Base-by-base conservation (phyloP, 2,797 vertebrate genomes). In the Lacerta viridis region DNA sequence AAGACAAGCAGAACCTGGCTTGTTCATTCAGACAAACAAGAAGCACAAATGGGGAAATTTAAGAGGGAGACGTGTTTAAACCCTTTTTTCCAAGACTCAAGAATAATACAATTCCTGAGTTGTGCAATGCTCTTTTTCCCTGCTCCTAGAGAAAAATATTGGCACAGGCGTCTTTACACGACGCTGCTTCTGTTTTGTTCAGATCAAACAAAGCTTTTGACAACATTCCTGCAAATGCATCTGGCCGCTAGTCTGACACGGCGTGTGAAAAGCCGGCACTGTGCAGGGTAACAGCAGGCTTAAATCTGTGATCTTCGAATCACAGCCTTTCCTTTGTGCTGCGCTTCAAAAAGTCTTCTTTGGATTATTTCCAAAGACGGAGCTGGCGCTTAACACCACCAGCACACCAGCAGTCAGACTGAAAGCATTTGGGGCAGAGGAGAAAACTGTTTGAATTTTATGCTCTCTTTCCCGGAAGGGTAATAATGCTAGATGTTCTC, bases 61-160 rank as follows among this genome's bases (percentile, higher is more conserved):
- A 68, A 46, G 46, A 8, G 75, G 5, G 15, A 4, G 20, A 7
- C 1, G 2, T 9, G 2, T 39, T 7, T 66, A 7, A 10, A 29
- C 25, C 7, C 36, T 66, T 33, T 39, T 75, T 5, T 17, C 59
- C 11, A 75, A 86, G 39, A 8, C 39, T 23, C 27, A 8, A 2
- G 27, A 9, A 74, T 7, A 25, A 41, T 23, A 43, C 15, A 6
- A n/a, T 79, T 79, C 61, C 64, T 86, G 46, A 55, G 50, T 27
- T 33, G 33, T 50, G 10, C 18, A 11, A 13, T 83, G 29, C 36
- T 50, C 50, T 72, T 72, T 50, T 71, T 7, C 36, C 43, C 15
- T 72, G 77, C 77, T 80, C 59, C 3, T 29, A 8, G 75, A 76
- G 59, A 20, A 87, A 87, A 80, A 50, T 59, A 80, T 39, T 36